Conservation (phyloP, 1,140 invertebrate genomes). For the Marisa cornuarietis region DNA sequence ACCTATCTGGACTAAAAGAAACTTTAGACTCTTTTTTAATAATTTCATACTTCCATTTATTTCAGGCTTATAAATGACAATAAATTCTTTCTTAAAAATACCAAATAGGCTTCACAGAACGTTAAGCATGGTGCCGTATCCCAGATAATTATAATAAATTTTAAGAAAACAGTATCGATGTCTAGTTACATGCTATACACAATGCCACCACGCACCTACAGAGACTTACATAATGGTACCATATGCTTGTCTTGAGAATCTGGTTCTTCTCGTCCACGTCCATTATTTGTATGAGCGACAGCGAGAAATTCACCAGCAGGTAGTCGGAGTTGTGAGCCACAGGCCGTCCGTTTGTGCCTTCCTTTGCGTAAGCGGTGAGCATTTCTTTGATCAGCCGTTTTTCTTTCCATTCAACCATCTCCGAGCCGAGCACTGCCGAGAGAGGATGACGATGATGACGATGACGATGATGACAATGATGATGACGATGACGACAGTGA, state of each 20-base stretch:
- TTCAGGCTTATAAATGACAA: no score
- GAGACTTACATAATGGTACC: slow-evolving; percentile 62
- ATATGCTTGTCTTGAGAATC: slow-evolving; percentile 64
- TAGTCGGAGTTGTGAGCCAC: slow-evolving; percentile 60
- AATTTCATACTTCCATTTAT: no score
- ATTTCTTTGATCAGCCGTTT: slow-evolving; percentile 64
- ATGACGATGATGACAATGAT: no score
- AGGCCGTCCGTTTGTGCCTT: slow-evolving; percentile 61
- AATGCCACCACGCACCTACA: neutral
- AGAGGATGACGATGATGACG: no score
- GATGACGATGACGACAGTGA: no score
- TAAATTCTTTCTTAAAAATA: no score
- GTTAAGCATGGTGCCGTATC: no score
- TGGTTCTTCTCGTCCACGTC: slow-evolving; percentile 66
- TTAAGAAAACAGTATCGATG: no score
- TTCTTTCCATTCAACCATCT: slow-evolving; percentile 53
- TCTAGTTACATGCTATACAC: neutral
- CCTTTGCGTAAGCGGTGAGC: slow-evolving; percentile 58
- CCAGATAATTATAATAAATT: no score
- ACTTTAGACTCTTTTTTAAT: no score
- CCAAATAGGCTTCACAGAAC: no score
- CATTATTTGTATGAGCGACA: slow-evolving; percentile 65
- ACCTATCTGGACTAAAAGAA: no score
- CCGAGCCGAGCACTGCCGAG: neutral
- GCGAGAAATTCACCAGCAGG: slow-evolving; percentile 60